Percentiles rank a stretch among this genome's conserved stretches.
phyloP scores from a whole-genome alignment of 2,797 vertebrate genomes.

The Sciurus vulgaris region DNA sequence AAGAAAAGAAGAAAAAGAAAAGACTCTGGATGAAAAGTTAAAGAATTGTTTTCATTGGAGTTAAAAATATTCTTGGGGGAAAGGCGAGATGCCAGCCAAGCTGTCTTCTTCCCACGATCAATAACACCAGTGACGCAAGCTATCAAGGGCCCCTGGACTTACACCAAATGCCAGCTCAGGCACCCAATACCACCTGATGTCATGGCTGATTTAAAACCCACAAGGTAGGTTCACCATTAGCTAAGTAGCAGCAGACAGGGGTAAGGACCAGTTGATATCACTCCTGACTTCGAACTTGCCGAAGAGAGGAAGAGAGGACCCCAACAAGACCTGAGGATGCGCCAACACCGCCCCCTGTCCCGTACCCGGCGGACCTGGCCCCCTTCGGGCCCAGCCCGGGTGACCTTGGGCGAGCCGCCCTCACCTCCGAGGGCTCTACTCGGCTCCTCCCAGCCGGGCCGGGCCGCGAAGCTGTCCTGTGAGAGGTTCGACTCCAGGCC shows the following conservation, averaged over 20 bases:
- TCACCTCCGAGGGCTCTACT: background rate
- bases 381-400: background rate
- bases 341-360: background rate
- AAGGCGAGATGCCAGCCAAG: slow-evolving; percentile 76
- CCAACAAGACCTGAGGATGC: background rate
- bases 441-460: background rate
- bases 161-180: slow-evolving; percentile 79
- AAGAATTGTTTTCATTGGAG: too few species aligned
- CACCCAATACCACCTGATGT: slow-evolving; percentile 80
- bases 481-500: background rate
- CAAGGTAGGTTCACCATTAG: slow-evolving; percentile 69
- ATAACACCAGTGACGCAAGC: slow-evolving; percentile 84
- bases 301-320: background rate
- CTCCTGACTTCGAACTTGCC: background rate
- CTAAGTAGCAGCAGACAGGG: slow-evolving; percentile 39
- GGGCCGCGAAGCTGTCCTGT: background rate
- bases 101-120: slow-evolving; percentile 84
- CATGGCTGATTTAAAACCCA: slow-evolving; percentile 77
- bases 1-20: too few species aligned
- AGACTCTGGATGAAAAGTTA: too few species aligned
- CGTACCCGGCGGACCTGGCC: background rate
- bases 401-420: slow-evolving; percentile 71
- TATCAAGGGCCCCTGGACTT: slow-evolving; percentile 72
- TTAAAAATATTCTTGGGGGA: background rate
- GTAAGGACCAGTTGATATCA: background rate